Percentiles rank a stretch among this genome's conserved stretches.
These are phyloP conservation scores for Ornithoptera alexandrae DNA, from an alignment of 2,888 invertebrate genomes.

Conservation along the genomic window DNA sequence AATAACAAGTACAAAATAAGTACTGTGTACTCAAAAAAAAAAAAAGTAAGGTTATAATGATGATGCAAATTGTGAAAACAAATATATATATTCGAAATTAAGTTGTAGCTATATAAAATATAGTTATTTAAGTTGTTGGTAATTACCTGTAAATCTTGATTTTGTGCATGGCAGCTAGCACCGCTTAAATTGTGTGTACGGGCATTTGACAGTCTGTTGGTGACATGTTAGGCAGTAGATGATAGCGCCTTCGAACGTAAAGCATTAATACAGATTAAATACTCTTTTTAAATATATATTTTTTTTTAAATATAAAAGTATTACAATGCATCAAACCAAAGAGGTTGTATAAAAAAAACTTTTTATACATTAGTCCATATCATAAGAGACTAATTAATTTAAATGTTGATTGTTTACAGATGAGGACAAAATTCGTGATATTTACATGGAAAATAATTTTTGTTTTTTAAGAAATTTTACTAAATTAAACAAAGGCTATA, in stretches of 20 bases:
- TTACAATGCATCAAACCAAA: too few relatives aligned
- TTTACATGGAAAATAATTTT: too few relatives aligned
- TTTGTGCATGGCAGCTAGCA: constrained; percentile 76
- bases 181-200: constrained; percentile 72
- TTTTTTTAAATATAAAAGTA: too few relatives aligned
- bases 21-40: neutral
- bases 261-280: neutral
- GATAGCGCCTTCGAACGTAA: constrained; percentile 5
- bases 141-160: constrained; percentile 72
- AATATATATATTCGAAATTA: constrained; percentile 19
- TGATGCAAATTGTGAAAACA: constrained; percentile 40
- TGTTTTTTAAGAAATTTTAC: too few relatives aligned
- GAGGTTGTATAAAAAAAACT: too few relatives aligned
- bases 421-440: too few relatives aligned
- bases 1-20: constrained; percentile 33
- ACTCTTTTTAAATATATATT: too few relatives aligned
- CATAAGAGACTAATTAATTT: too few relatives aligned
- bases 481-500: too few relatives aligned
- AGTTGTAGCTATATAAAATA: too few relatives aligned
- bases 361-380: too few relatives aligned
- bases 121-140: constrained; percentile 12
- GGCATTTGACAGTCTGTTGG: constrained; percentile 70
- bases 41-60: constrained; percentile 64
- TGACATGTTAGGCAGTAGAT: constrained; percentile 65
- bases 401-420: too few relatives aligned